These are phyloP conservation scores for Monochamus saltuarius DNA, from an alignment of 1,140 invertebrate genomes.

Conservation along the genomic window DNA sequence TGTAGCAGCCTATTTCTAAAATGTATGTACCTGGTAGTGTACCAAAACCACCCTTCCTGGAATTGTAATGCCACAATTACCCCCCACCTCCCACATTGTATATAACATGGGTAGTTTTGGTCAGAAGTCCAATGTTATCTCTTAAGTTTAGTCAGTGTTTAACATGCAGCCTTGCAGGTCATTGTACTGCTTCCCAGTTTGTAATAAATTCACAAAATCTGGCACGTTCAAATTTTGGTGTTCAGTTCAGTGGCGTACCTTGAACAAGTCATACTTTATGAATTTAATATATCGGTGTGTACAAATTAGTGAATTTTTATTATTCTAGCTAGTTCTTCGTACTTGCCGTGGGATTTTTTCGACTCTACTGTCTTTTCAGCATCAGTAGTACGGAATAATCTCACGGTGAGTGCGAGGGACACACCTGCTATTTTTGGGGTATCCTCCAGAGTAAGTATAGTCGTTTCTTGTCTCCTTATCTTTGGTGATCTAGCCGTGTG, in stretches of 20 bases:
- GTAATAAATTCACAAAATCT: neutral
- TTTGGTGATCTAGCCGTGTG: conserved; percentile 54
- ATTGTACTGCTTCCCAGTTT: neutral
- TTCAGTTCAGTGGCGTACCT: neutral
- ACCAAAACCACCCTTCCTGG: neutral
- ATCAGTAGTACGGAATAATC: conserved; percentile 43
- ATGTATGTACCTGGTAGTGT: too few relatives aligned
- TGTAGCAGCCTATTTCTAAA: too few relatives aligned
- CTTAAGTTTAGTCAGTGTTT: neutral
- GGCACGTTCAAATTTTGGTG: too few relatives aligned
- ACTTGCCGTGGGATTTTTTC: conserved; percentile 33
- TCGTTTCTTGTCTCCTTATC: conserved; percentile 28
- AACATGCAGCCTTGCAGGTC: neutral
- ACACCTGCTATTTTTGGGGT: neutral
- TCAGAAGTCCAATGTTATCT: too few relatives aligned
- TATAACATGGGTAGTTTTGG: neutral
- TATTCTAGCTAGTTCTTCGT: conserved; percentile 18
- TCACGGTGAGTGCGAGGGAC: conserved; percentile 22
- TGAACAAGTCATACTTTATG: conserved; percentile 5
- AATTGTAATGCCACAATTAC: neutral
- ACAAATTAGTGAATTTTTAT: conserved; percentile 15
- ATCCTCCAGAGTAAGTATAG: neutral
- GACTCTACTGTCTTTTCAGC: conserved; percentile 29
- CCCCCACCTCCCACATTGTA: neutral
- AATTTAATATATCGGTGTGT: neutral